Evolutionary conservation across 2,797 vertebrate genomes (phyloP).

Genomic region (Ispidina lecontei): DNA sequence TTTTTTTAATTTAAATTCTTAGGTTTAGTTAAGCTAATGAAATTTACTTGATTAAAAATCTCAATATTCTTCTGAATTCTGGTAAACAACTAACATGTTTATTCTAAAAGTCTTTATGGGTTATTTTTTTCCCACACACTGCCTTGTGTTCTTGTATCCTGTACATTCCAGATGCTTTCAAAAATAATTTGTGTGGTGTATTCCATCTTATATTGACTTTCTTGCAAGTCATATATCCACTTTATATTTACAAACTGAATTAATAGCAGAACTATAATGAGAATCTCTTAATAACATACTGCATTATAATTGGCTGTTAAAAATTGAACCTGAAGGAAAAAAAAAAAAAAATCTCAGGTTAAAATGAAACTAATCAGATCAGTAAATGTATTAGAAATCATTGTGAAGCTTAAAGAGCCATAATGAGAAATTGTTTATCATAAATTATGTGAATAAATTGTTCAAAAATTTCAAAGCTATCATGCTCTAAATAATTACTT

Average conservation of each 20-base stretch:
- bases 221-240: background rate
- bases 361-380: background rate
- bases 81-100: background rate
- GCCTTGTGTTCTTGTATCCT: background rate
- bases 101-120: background rate
- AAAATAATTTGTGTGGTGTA: background rate
- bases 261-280: background rate
- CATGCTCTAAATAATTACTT: background rate
- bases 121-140: fast-evolving
- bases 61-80: background rate
- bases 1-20: background rate
- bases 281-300: background rate
- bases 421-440: background rate
- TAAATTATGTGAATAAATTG: background rate
- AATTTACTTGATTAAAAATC: background rate
- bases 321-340: background rate
- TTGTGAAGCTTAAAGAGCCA: background rate
- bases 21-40: background rate
- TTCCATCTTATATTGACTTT: background rate
- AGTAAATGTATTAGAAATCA: background rate
- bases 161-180: background rate
- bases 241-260: background rate
- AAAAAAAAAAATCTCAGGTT: background rate
- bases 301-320: background rate
- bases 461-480: background rate